phyloP scores from a whole-genome alignment of 2,888 invertebrate genomes.

The Leptinotarsa haldemani region DNA sequence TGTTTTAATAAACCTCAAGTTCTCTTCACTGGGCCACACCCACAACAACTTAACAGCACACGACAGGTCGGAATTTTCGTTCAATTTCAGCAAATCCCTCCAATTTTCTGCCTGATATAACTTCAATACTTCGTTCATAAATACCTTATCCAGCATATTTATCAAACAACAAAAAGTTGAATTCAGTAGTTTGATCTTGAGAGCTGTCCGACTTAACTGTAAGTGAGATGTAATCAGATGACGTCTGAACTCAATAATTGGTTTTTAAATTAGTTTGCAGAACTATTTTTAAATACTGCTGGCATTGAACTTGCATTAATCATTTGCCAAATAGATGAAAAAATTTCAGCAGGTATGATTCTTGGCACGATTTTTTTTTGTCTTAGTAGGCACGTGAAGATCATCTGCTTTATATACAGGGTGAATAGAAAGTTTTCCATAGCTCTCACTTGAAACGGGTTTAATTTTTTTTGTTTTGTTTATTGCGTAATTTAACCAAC shows the following conservation, averaged over 20 bases:
- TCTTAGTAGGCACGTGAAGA: background rate
- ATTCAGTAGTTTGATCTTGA: no score
- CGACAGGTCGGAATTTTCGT: slow-evolving; percentile 67
- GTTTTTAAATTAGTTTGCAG: slow-evolving; percentile 26
- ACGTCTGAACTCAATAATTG: background rate
- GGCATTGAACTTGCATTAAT: slow-evolving; percentile 10
- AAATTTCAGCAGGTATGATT: slow-evolving; percentile 6
- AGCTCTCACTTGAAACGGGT: no score
- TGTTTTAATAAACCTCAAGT: slow-evolving; percentile 71
- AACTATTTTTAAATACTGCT: slow-evolving; percentile 28
- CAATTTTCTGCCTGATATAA: slow-evolving; percentile 65
- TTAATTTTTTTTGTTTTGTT: no score
- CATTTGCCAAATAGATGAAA: slow-evolving; percentile 15
- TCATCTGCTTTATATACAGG: background rate
- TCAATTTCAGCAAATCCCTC: slow-evolving; percentile 66
- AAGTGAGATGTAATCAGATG: background rate
- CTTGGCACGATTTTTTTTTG: slow-evolving; percentile 8
- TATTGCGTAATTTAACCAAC: no score
- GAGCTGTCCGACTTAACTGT: no score
- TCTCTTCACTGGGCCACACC: slow-evolving; percentile 78
- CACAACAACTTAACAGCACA: slow-evolving; percentile 70
- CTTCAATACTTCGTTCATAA: slow-evolving; percentile 63
- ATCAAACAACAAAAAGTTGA: background rate
- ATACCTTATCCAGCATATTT: slow-evolving; percentile 42
- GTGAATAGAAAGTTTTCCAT: background rate